phyloP scores from a whole-genome alignment of 2,888 invertebrate species.

The Cylloceria caligata region DNA sequence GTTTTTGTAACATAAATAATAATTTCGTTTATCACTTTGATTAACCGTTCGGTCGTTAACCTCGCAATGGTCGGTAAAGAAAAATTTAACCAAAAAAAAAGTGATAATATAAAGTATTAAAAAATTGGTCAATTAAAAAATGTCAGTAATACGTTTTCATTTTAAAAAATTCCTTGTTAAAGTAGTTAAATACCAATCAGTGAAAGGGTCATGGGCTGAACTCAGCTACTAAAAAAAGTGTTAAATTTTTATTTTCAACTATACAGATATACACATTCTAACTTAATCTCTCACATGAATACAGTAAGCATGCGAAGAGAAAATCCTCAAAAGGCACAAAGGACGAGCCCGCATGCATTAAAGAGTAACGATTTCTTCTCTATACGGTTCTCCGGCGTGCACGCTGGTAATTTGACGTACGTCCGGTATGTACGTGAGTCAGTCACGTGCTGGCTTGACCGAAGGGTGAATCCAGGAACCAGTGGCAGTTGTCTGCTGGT shows the following conservation, averaged over 20 bases:
- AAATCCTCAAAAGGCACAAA: constrained; percentile 82
- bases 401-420: constrained; percentile 67
- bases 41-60: too few species aligned
- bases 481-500: not conserved
- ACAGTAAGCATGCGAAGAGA: constrained; percentile 71
- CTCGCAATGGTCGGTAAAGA: too few species aligned
- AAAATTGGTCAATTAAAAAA: too few species aligned
- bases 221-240: too few species aligned
- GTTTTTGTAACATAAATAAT: not conserved
- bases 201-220: too few species aligned
- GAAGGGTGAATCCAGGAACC: constrained; percentile 24
- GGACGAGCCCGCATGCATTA: constrained; percentile 79
- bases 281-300: constrained; percentile 25
- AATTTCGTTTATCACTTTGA: not conserved
- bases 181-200: too few species aligned
- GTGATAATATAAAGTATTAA: not conserved
- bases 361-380: constrained; percentile 79
- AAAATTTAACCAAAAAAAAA: not conserved
- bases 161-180: too few species aligned
- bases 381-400: constrained; percentile 45
- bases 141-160: too few species aligned
- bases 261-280: not conserved
- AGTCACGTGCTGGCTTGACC: constrained; percentile 43
- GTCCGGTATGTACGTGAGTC: constrained; percentile 43
- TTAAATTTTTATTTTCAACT: not conserved